These are phyloP conservation scores for Drosophila persimilis DNA, from an alignment of 1,140 invertebrate genomes.

Conservation along the genomic window DNA sequence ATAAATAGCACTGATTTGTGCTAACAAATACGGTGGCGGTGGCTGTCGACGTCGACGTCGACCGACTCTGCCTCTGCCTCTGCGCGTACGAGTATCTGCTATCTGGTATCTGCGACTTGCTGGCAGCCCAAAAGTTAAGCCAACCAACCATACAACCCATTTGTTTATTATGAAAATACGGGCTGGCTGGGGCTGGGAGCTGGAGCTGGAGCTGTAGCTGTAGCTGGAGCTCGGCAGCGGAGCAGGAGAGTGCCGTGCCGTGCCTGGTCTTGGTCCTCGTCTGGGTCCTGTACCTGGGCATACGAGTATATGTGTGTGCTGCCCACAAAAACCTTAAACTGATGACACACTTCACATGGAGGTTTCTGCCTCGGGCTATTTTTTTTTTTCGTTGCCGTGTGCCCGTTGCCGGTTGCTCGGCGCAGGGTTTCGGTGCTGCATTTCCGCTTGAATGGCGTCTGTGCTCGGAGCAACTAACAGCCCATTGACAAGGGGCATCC, in stretches of 20 bases:
- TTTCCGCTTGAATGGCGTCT: slow-evolving; percentile 78
- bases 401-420: slow-evolving; percentile 20
- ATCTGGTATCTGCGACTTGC: slow-evolving; percentile 62
- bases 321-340: slow-evolving; percentile 80
- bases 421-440: slow-evolving; percentile 68
- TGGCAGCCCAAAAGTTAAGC: slow-evolving; percentile 77
- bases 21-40: slow-evolving; percentile 64
- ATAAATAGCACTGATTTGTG: slow-evolving; percentile 81
- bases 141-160: slow-evolving; percentile 76
- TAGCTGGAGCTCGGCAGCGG: slow-evolving; percentile 17
- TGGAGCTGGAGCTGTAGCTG: background rate
- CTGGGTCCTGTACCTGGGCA: background rate
- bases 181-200: slow-evolving; percentile 6
- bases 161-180: slow-evolving; percentile 80
- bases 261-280: background rate
- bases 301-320: slow-evolving; percentile 29
- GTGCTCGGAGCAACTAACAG: slow-evolving; percentile 73
- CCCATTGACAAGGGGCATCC: slow-evolving; percentile 46
- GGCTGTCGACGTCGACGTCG: slow-evolving; percentile 19
- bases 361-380: slow-evolving; percentile 67
- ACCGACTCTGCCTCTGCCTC: too few relatives aligned
- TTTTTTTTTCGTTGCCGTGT: slow-evolving; percentile 42
- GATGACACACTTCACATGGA: slow-evolving; percentile 79
- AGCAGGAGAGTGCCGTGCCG: too few relatives aligned
- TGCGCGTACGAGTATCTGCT: slow-evolving; percentile 12